Evolutionary conservation across 2,888 invertebrate genomes (phyloP), one percentile per base, ranked within the genome.

Genomic region (Acleris holmiana): DNA sequence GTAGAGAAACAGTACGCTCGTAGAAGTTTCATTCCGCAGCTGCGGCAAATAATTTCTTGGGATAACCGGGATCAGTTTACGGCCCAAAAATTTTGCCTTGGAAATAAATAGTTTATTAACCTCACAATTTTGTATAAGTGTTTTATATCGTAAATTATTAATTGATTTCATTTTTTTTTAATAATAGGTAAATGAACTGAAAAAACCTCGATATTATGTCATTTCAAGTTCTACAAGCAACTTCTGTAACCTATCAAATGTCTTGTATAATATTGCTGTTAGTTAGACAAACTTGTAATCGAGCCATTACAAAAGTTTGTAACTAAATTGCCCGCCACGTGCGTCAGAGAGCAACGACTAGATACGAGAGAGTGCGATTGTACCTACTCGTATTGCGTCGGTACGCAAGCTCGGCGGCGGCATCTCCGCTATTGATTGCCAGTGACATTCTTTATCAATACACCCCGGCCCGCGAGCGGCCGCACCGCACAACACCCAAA

Each of bases 391-490:
- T 50, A 48, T 62, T 69, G 67, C 69, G 59, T 65, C 50, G 60
- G 65, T 54, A 54, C 55, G 63, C 67, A 70, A 66, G 68, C 78
- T 75, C 73, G 75, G 74, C 77, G 75, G 74, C 77, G 76, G 77
- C 77, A 77, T 74, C 82, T 93, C 90, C 88, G 88, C 88, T 89
- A 94, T 94, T 93, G 94, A 94, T 94, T 93, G 83, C 85, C 86
- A 93, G 94, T 94, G 94, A 94, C 94, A 94, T 94, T 94, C 91
- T 93, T 91, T 93, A 94, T 94, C 94, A 94, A 93, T 93, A 90
- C 93, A 79, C 82, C 84, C 82, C 93, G 89, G 88, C 85, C 74
- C 79, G 78, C 68, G 73, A 78, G 83, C 88, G 87, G 79, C 85
- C 85, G 86, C 84, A 79, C 85, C 85, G 91, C 93, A 85, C 86